Conservation (phyloP, 2,888 invertebrate species). For the Drosophila aldrichi region DNA sequence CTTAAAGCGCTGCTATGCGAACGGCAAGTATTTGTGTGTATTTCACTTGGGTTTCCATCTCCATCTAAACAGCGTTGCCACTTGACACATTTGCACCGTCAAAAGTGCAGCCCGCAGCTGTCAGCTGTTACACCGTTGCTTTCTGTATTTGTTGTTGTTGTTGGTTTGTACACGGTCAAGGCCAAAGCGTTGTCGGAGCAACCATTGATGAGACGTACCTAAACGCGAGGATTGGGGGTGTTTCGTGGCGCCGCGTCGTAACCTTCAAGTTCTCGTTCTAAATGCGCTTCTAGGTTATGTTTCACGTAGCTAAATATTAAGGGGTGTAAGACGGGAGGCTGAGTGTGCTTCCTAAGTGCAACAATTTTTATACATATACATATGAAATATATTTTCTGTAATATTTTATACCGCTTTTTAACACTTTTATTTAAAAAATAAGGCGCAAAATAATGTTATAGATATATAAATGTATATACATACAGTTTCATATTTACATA, state of each 20-base stretch:
- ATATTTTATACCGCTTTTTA: not conserved
- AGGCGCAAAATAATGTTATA: slow-evolving; percentile 8
- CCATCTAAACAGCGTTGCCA: slow-evolving; percentile 49
- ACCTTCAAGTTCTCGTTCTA: slow-evolving; percentile 68
- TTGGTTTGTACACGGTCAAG: slow-evolving; percentile 58
- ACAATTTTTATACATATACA: slow-evolving; percentile 30
- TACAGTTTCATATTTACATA: slow-evolving; percentile 4
- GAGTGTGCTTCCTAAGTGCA: slow-evolving; percentile 33
- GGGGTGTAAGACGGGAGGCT: not conserved
- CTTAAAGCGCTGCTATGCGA: slow-evolving; percentile 44
- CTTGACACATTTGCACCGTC: slow-evolving; percentile 46
- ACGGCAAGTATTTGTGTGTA: slow-evolving; percentile 27
- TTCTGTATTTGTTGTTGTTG: slow-evolving; percentile 26
- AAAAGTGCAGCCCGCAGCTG: slow-evolving; percentile 64
- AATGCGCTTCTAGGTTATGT: slow-evolving; percentile 66
- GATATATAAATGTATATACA: slow-evolving; percentile 7
- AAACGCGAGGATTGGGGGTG: slow-evolving; percentile 26
- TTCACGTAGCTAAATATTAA: slow-evolving; percentile 13
- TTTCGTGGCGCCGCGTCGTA: slow-evolving; percentile 58
- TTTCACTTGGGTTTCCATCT: slow-evolving; percentile 33
- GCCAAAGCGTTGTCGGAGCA: slow-evolving; percentile 47
- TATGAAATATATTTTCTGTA: slow-evolving; percentile 2
- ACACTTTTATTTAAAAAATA: slow-evolving; percentile 1
- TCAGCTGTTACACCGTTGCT: slow-evolving; percentile 71
- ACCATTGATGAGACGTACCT: slow-evolving; percentile 35